Evolutionary conservation across 2,888 invertebrate genomes (phyloP), one percentile per base, ranked within the genome.

Genomic region (Thereva nobilitata): DNA sequence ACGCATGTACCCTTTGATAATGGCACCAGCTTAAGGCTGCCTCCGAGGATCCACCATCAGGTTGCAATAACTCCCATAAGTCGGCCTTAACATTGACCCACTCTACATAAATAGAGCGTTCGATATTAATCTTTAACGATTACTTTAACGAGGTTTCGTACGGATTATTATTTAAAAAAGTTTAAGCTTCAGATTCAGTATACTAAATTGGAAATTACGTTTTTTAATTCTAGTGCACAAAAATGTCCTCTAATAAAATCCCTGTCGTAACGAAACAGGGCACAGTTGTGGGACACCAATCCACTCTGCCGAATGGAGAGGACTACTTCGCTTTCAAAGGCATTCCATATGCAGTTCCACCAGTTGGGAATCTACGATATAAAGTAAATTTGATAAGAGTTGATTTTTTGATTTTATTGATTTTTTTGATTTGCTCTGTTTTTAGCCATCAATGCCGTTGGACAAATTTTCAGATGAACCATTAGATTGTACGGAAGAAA

Each of bases 271-370:
- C 82, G 7, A 77, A 76, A 49, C 82, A 84, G 65, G 86, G 86
- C 2, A 80, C 81, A 72, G 74, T 86, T 52, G 77, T 79, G 68
- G 86, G 86, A 1, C 76, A 77, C 63, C 71, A 79, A 64, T 72
- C 76, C 6, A 76, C 75, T 56, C 79, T 82, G 45, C 74, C 76
- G 1, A 82, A 80, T 72, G 80, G 82, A 5, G 72, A 77, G 53
- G 66, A 78, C 44, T 86, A 82, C 72, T 81, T 77, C 70, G 79
- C 79, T 35, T 86, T 84, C 71, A 82, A 83, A 70, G 83, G 85
- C 2, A 82, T 86, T 54, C 86, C 86, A 0, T 86, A 84, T 72
- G 86, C 86, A 1, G 82, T 82, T 67, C 84, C 86, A 34, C 86
- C 86, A 10, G 55, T 85, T 37, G 84, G 80, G 1, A 72, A 76